phyloP scores from a whole-genome alignment of 2,113 vertebrate genomes.

The Cyanoliseus patagonus region DNA sequence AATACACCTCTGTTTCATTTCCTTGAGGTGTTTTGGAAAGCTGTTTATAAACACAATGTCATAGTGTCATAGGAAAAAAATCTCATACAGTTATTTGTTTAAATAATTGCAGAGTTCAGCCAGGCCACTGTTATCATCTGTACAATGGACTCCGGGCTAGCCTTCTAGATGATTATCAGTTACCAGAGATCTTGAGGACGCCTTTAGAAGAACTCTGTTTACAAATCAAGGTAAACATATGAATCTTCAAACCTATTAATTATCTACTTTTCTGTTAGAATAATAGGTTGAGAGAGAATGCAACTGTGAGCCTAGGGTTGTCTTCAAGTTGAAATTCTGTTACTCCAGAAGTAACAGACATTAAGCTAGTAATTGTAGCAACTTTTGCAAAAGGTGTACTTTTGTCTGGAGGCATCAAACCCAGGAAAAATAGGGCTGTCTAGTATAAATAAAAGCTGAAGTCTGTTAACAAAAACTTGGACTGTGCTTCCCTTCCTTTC shows the following conservation, averaged over 20 bases:
- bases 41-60: neutral
- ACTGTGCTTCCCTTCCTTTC: neutral
- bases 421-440: neutral
- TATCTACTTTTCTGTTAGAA: neutral
- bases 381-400: neutral
- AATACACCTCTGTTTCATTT: neutral
- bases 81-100: neutral
- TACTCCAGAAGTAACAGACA: neutral
- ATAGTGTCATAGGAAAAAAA: neutral
- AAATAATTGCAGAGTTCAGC: slow-evolving; percentile 83
- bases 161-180: slow-evolving; percentile 91
- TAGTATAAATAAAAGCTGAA: neutral
- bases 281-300: neutral
- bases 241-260: neutral
- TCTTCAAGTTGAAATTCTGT: neutral
- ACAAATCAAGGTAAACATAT: slow-evolving; percentile 89
- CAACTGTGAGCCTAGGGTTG: neutral
- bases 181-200: slow-evolving; percentile 95
- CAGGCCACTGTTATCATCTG: slow-evolving; percentile 95
- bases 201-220: slow-evolving; percentile 96
- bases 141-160: slow-evolving; percentile 92
- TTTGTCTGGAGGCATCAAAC: neutral
- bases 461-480: neutral
- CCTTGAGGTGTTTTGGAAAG: neutral
- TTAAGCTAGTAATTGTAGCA: neutral